Evolutionary conservation across 2,888 invertebrate genomes (phyloP), one percentile per base, ranked within the genome.

Genomic region (Platycheirus albimanus): DNA sequence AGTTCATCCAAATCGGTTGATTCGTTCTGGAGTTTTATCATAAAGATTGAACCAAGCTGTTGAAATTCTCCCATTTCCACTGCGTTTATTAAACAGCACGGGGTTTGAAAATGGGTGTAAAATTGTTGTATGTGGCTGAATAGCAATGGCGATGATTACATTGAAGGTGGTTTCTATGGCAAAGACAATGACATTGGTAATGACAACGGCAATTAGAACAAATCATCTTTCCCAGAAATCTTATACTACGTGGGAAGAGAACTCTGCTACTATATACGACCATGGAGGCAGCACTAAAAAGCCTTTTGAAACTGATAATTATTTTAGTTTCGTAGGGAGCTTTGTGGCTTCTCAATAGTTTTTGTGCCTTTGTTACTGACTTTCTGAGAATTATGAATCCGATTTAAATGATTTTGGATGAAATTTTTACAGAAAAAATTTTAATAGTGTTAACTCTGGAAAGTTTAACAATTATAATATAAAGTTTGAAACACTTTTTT

Each of bases 131-230:
- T 63, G 47, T 24, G 30, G 15, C 19, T 43, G 41, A 66, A 52
- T 58, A 38, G 67, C 28, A 24, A 52, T 51, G 64, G 51, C 36
- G 69, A 80, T 75, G 75, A 70, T 58, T 58, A 76, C 70, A 80
- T 70, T 76, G 64, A 66, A 80, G 66, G 64, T 76, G 64, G 80
- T 58, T 76, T 76, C 64, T 71, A 61, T 47, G 66, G 61, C 61
- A 28, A n/a, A 81, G 76, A 81, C 81, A 81, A 81, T 81, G 77
- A 71, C 81, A 81, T 81, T 77, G 61, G 77, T 81, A 81, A 81
- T 77, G 81, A 76, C 81, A 81, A 81, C 45, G 71, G 81, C 77
- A 81, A 81, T 81, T 81, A 81, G 76, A 77, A 77, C 77, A 71
- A 81, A 81, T 77, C 66, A 66, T 66, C 47, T 24, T 11, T 10